Base-by-base conservation (phyloP, 2,888 invertebrate genomes). In the Drosophila recens region DNA sequence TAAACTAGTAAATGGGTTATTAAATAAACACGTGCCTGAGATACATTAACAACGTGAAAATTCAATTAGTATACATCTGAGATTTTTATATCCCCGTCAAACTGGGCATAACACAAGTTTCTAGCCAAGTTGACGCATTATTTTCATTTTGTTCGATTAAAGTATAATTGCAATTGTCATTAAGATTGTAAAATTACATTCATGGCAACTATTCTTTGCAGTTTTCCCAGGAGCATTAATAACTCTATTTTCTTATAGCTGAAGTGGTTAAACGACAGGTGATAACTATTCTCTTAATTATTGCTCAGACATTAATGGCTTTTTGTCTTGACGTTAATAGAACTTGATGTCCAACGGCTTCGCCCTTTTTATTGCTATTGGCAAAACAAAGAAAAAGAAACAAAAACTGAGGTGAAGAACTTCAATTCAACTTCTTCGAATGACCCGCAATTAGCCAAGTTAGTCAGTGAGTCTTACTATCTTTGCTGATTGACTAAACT, bases 241-340 rank as follows among this genome's bases (percentile, higher is more conserved):
- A 45, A 54, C 4, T 46, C 23, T 8, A 49, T 51, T 20, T 58
- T 48, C 45, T 40, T 20, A 17, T 34, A 5, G 30, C n/a, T 27
- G 9, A 27, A 46, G 34, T 45, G 15, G 30, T 57, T 10, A 61
- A 62, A 53, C 1, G 20, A 45, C 49, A 8, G 36, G 45, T 33
- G 48, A 49, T 62, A 51, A 63, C 17, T 45, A 43, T 46, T 23
- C 9, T 20, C 51, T 57, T 59, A 59, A 56, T 64, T 69, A 58
- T 45, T 42, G 40, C 9, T n/a, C 33, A 54, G 57, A 53, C 70
- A 71, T 79, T 71, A 83, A 80, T 69, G 65, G 49, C 67, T 48
- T 57, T n/a, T 57, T 56, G 20, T 45, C 23, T 9, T 30, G 9
- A 8, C 13, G 23, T 11, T 13, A 13, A 20, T 36, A 52, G 71